Evolutionary conservation across 2,113 vertebrate species (phyloP).

Genomic region (Callionymus lyra): DNA sequence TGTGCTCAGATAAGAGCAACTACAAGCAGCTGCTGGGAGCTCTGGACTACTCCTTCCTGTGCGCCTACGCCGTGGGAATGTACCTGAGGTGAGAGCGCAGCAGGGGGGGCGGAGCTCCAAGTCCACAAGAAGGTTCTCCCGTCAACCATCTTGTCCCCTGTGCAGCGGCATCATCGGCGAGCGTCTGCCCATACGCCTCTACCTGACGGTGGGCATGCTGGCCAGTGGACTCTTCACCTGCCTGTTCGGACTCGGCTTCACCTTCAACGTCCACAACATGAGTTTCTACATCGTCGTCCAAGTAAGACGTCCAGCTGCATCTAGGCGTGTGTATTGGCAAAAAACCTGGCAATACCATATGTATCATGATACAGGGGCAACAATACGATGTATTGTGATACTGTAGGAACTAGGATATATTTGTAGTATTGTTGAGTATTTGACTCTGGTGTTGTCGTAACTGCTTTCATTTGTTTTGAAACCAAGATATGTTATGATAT

Average conservation of each 20-base stretch:
- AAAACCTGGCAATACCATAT: too few species aligned
- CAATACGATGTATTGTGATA: too few species aligned
- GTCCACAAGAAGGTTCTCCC: background rate
- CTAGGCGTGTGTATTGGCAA: too few species aligned
- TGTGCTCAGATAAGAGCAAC: conserved; percentile 74
- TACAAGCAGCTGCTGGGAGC: conserved; percentile 86
- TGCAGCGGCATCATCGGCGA: conserved; percentile 90
- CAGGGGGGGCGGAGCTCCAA: too few species aligned
- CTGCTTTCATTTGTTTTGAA: too few species aligned
- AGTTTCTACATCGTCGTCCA: conserved; percentile 84
- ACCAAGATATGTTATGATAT: too few species aligned
- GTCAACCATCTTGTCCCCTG: conserved; percentile 4
- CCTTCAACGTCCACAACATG: conserved; percentile 81
- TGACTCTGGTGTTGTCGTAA: too few species aligned
- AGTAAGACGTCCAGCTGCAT: too few species aligned
- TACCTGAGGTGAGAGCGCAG: conserved; percentile 83
- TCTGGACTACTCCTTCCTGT: conserved; percentile 90
- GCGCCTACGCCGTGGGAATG: conserved; percentile 90
- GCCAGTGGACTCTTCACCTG: conserved; percentile 82
- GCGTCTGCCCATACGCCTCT: conserved; percentile 86
- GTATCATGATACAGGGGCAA: too few species aligned
- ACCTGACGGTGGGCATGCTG: conserved; percentile 84
- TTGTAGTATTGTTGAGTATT: too few species aligned
- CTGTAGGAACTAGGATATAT: too few species aligned
- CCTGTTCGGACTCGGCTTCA: conserved; percentile 81